A percentile compares a stretch with the other conserved stretches of the same genome.
Conservation (phyloP, 2,113 vertebrate genomes). For the Parus major region DNA sequence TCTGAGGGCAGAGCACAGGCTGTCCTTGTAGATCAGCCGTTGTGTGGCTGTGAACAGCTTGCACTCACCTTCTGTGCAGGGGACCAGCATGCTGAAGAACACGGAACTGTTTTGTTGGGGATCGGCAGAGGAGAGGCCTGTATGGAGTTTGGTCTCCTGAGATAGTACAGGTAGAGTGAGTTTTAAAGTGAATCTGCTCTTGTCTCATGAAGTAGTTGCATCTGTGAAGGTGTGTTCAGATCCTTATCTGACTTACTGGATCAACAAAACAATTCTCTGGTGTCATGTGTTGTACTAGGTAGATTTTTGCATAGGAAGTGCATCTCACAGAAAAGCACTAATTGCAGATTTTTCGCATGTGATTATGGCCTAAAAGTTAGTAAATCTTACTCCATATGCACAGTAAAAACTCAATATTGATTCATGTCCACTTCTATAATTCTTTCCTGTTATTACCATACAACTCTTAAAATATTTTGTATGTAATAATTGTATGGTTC, state of each 20-base stretch:
- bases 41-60: rapidly evolving
- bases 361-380: background rate
- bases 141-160: background rate
- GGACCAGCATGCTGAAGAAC: rapidly evolving
- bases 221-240: background rate
- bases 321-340: background rate
- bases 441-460: background rate
- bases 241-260: background rate
- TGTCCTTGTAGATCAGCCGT: background rate
- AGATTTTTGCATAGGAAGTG: background rate
- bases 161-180: background rate
- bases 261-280: background rate
- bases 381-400: rapidly evolving
- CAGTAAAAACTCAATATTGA: background rate
- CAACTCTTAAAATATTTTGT: background rate
- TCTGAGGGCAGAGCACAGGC: rapidly evolving
- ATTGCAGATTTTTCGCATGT: background rate
- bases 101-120: background rate
- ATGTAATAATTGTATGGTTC: background rate
- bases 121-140: background rate
- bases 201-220: background rate
- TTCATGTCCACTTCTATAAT: background rate
- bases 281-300: background rate
- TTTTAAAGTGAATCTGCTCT: background rate
- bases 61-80: rapidly evolving